Evolutionary conservation across 2,888 invertebrate genomes (phyloP), one percentile per base, ranked within the genome.

Genomic region (Drosophila kuntzei): DNA sequence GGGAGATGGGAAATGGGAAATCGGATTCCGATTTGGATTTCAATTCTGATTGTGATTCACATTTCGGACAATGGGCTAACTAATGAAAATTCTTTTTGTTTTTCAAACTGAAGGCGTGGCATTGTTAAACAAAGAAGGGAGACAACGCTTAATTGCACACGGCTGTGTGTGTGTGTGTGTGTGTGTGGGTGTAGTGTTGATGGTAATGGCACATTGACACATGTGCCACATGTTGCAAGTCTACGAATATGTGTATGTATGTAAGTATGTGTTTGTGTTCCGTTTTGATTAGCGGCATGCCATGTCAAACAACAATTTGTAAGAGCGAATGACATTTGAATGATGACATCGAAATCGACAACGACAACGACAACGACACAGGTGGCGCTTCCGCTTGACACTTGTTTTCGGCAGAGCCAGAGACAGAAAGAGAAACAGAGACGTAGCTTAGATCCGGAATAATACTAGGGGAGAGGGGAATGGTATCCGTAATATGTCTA

Each of bases 241-340:
- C 22, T 61, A n/a, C 36, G 12, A 34, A n/a, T 50, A 18, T 39
- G 36, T 66, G 39, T 60, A 8, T 71, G 50, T 66, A n/a, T 50
- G 14, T 39, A 32, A 63, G 39, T 60, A 8, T 71, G 50, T 66
- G 67, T 71, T 60, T 82, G 62, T 71, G 49, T 69, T 70, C 73
- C 68, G 78, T 86, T 81, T 88, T 90, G 90, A 89, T 89, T 89
- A 89, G 89, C 82, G 85, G 81, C 89, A 76, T 83, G 87, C 78
- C 90, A 80, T 90, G 90, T 89, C 88, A 89, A 89, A 86, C 87
- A 89, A 79, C 81, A 83, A 89, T 89, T 89, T 89, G 88, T 80
- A 76, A 65, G 66, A 76, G 72, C 70, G 76, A 72, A 75, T 83
- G 79, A 62, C 89, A 90, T 88, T 89, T 82, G 86, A 88, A 88